Conservation (phyloP, 2,113 vertebrate genomes). For the Ophiodon elongatus region DNA sequence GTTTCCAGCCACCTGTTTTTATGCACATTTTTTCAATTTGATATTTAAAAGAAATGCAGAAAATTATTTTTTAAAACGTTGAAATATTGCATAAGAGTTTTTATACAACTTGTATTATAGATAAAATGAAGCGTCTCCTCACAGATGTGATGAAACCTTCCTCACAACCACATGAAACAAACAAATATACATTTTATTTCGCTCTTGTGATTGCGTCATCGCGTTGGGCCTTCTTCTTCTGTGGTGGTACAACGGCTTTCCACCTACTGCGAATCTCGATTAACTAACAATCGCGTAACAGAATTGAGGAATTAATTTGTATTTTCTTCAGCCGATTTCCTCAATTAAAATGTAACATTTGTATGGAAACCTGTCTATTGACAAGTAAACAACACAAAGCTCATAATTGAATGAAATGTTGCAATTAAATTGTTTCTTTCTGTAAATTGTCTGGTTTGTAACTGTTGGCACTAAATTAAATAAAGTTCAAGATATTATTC, state of each 20-base stretch:
- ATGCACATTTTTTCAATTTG: neutral
- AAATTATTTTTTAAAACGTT: neutral
- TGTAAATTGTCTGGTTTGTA: constrained; percentile 19
- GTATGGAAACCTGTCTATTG: neutral
- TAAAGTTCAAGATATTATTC: constrained; percentile 17
- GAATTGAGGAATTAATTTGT: neutral
- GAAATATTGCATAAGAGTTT: neutral
- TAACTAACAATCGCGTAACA: neutral
- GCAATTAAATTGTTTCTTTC: neutral
- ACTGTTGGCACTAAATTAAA: constrained; percentile 13
- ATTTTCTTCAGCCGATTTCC: neutral
- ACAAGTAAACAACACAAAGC: neutral
- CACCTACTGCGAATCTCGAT: neutral
- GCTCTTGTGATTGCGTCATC: neutral
- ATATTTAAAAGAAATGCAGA: neutral
- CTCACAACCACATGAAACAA: neutral
- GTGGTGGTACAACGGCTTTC: neutral
- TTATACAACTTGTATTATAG: no score
- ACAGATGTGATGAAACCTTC: neutral
- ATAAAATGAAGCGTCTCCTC: no score
- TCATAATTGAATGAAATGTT: neutral
- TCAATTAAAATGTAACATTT: neutral
- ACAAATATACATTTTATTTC: neutral
- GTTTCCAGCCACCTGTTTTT: neutral
- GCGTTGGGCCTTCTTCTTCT: no score